phyloP scores from a whole-genome alignment of 2,888 invertebrate genomes.

The Drosophila parthenogenetica region DNA sequence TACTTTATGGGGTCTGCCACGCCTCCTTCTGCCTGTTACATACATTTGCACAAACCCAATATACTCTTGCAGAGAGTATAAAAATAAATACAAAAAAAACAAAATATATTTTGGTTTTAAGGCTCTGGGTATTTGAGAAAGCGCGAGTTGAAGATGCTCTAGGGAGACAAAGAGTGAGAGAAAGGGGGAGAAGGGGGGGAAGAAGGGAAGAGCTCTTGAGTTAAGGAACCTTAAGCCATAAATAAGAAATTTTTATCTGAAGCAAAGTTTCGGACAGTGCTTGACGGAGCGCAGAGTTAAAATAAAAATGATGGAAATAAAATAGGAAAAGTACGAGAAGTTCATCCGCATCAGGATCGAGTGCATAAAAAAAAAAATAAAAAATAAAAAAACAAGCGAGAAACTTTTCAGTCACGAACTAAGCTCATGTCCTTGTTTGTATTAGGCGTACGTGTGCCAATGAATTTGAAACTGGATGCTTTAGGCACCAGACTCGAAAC shows the following conservation, averaged over 20 bases:
- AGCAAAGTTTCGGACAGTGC: conserved; percentile 73
- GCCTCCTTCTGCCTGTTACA: too few species aligned
- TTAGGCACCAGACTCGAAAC: conserved; percentile 3
- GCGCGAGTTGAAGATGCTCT: conserved; percentile 11
- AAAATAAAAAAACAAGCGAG: conserved; percentile 10
- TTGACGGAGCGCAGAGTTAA: conserved; percentile 66
- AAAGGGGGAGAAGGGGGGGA: background rate
- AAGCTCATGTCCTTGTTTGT: conserved; percentile 83
- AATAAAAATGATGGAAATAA: conserved; percentile 79
- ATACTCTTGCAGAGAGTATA: too few species aligned
- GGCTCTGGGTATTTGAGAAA: conserved; percentile 18
- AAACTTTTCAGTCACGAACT: conserved; percentile 82
- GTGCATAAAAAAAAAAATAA: conserved; percentile 26
- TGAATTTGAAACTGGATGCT: conserved; percentile 59
- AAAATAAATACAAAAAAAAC: too few species aligned
- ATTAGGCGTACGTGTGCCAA: conserved; percentile 81
- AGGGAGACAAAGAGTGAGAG: background rate
- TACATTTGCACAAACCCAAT: too few species aligned
- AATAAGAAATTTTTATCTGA: conserved; percentile 81
- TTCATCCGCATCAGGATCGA: conserved; percentile 57
- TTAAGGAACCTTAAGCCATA: conserved; percentile 78
- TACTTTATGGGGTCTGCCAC: too few species aligned
- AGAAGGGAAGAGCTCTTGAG: conserved; percentile 43
- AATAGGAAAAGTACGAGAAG: conserved; percentile 74
- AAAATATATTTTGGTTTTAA: conserved; percentile 14